Base-by-base conservation (phyloP, 2,113 vertebrate species). In the Myotis brandtii region DNA sequence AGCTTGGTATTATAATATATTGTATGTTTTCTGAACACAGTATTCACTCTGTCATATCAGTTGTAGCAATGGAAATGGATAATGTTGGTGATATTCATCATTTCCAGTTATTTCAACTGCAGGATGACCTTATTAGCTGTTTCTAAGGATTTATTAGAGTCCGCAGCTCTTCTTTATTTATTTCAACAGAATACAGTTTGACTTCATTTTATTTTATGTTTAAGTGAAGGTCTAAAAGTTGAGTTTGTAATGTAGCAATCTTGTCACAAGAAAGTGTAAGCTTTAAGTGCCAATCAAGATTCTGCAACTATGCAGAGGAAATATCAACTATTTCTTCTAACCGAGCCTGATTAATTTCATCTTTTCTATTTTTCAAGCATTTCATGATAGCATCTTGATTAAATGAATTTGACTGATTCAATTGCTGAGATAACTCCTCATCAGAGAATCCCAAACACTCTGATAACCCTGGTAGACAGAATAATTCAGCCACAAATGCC, bases 281-380 rank as follows among this genome's bases (percentile, higher is more conserved):
- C 99, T 99, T 99, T 83, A 99, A 98, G 93, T 99, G 99, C 99
- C 99, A 99, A 98, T 99, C 99, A 97, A 99, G 99, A 98, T 99
- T 99, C 93, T 99, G 98, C 48, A 99, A 98, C 50, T 98, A 99
- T 2, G 99, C 97, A 94, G 99, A 99, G 40, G 99, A 99, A 94
- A 99, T 99, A 40, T 91, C 97, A 94, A 98, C 98, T 92, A 99
- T 99, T 96, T 97, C 99, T 97, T 98, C 98, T 95, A 99, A 95
- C 13, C 99, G 97, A 3, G 99, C 98, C 14, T 97, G 98, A 34
- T 96, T 98, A 94, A 99, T 99, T 97, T 99, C 99, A 64, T 99
- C 98, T 72, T 96, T 98, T 88, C 99, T 98, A 40, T 98, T 98
- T 98, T 98, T 99, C 72, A 99, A 96, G 98, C 99, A 98, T 90